A percentile compares a stretch with the other conserved stretches of the same genome.
These are phyloP conservation scores for Canis aureus DNA, from an alignment of 2,113 vertebrate species.

Conservation along the genomic window DNA sequence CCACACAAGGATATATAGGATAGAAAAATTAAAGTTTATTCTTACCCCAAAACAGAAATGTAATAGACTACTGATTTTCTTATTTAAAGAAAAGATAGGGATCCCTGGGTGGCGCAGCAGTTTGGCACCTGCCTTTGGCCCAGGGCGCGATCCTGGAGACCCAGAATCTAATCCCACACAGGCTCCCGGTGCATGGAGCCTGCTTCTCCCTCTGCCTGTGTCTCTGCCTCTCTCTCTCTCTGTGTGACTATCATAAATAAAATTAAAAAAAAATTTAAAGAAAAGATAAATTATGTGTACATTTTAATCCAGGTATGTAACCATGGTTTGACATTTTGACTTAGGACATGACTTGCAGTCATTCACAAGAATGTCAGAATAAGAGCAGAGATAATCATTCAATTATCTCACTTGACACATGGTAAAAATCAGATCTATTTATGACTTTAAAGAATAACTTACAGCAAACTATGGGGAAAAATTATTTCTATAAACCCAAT, in stretches of 20 bases:
- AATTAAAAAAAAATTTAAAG: not conserved
- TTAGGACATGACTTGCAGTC: not conserved
- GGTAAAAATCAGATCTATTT: not conserved
- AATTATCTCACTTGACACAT: not conserved
- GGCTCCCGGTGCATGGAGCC: no score
- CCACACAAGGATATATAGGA: not conserved
- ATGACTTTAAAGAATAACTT: not conserved
- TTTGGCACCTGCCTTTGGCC: no score
- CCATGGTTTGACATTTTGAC: not conserved
- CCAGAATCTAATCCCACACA: rapidly evolving
- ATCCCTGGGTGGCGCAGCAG: no score
- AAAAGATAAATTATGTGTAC: not conserved
- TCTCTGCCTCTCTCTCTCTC: no score
- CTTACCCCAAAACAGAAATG: not conserved
- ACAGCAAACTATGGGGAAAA: not conserved
- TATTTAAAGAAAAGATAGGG: no score
- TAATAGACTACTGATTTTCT: not conserved
- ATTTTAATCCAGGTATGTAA: not conserved
- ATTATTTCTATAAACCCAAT: not conserved
- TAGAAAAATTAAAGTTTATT: conserved; percentile 5
- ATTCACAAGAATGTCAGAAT: not conserved
- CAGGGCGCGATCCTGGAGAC: no score
- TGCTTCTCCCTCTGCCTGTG: no score
- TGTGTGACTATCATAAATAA: no score
- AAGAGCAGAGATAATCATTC: not conserved